A percentile compares a stretch with the other conserved stretches of the same genome.
Conservation (phyloP, 2,888 invertebrate genomes). For the Drosophila helvetica region DNA sequence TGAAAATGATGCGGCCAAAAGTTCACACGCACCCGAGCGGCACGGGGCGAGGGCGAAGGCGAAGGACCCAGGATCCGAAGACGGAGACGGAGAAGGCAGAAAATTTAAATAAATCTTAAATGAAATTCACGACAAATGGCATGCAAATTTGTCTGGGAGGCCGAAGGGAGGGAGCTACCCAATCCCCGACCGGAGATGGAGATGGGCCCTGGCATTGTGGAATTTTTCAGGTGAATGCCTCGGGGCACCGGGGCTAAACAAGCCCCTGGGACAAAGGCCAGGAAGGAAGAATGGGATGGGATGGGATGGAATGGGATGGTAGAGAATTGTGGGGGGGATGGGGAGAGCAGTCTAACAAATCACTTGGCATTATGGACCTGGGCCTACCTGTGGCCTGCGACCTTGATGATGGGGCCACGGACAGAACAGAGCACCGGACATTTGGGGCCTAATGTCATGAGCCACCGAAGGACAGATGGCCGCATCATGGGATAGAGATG, state of each 20-base stretch:
- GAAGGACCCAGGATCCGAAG: background rate
- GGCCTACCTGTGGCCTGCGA: conserved; percentile 50
- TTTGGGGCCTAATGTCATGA: conserved; percentile 74
- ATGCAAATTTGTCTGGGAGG: conserved; percentile 59
- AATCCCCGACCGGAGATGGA: conserved; percentile 29
- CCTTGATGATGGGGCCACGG: conserved; percentile 13
- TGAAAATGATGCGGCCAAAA: conserved; percentile 55
- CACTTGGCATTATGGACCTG: conserved; percentile 63
- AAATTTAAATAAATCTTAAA: conserved; percentile 75
- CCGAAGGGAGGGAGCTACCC: conserved; percentile 11
- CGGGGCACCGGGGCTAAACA: conserved; percentile 46
- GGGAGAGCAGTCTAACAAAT: conserved; percentile 67
- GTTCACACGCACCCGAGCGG: conserved; percentile 37
- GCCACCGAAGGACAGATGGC: conserved; percentile 70
- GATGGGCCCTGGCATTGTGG: conserved; percentile 58
- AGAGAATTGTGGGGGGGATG: background rate
- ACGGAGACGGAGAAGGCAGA: conserved; percentile 14
- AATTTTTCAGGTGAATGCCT: conserved; percentile 71
- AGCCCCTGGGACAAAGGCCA: conserved; percentile 36
- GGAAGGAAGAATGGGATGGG: conserved; percentile 18
- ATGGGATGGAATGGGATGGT: background rate
- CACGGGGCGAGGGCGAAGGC: background rate
- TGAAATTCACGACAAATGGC: conserved; percentile 72
- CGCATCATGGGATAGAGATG: conserved; percentile 56
- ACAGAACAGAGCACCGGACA: conserved; percentile 50